A percentile compares a stretch with the other conserved stretches of the same genome.
Conservation (phyloP, 2,888 invertebrate genomes). For the Acrobeloides nanus region DNA sequence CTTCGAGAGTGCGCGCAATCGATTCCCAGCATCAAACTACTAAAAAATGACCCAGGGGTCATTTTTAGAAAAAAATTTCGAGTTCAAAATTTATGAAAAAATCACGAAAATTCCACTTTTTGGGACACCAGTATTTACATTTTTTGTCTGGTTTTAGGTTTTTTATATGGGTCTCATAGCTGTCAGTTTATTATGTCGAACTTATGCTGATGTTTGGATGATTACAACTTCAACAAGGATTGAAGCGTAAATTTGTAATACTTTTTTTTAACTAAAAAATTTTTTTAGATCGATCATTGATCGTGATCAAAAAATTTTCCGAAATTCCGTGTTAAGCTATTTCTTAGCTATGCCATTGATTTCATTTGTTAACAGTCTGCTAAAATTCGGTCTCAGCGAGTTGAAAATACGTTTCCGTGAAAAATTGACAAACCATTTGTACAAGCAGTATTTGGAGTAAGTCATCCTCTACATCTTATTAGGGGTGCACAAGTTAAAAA, state of each 20-base stretch:
- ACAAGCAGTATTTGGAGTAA: slow-evolving; percentile 85
- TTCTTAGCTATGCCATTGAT: slow-evolving; percentile 73
- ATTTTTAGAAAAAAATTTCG: too few relatives aligned
- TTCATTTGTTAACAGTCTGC: slow-evolving; percentile 81
- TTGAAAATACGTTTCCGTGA: slow-evolving; percentile 81
- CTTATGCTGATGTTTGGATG: slow-evolving; percentile 92
- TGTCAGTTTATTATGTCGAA: slow-evolving; percentile 72
- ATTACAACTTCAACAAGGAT: slow-evolving; percentile 86
- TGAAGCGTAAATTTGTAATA: slow-evolving; percentile 66
- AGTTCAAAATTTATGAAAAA: too few relatives aligned
- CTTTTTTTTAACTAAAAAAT: not conserved
- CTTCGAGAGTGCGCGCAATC: too few relatives aligned
- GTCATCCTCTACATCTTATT: too few relatives aligned
- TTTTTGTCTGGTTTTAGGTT: slow-evolving; percentile 26
- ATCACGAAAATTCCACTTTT: too few relatives aligned
- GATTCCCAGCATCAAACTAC: not conserved
- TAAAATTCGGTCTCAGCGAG: slow-evolving; percentile 90
- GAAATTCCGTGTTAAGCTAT: slow-evolving; percentile 47
- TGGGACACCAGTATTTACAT: too few relatives aligned
- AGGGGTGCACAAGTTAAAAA: not conserved
- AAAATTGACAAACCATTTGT: slow-evolving; percentile 76
- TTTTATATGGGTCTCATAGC: slow-evolving; percentile 61
- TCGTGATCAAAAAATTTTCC: slow-evolving; percentile 72
- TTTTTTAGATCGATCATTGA: slow-evolving; percentile 71
- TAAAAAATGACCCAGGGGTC: not conserved